Evolutionary conservation across 2,797 vertebrate species (phyloP).

Genomic region (Pangasius djambal): DNA sequence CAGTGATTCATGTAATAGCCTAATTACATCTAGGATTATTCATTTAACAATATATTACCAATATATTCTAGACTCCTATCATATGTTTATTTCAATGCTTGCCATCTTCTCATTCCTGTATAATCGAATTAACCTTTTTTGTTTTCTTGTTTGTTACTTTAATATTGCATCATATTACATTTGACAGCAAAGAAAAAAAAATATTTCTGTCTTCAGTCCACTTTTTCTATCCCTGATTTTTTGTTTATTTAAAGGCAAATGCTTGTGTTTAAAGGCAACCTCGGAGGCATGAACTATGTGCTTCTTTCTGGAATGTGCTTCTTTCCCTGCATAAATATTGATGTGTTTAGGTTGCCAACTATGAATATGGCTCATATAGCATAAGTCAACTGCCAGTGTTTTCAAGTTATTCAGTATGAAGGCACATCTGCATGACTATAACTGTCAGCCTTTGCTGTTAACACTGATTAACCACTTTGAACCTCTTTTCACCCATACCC

Average conservation of each 20-base stretch:
- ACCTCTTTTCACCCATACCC: slow-evolving; percentile 1
- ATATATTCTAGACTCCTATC: neutral
- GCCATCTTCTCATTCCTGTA: neutral
- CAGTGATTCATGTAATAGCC: neutral
- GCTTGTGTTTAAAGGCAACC: neutral
- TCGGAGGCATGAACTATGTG: neutral
- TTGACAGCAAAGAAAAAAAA: neutral
- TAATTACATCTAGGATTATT: neutral
- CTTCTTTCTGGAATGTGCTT: neutral
- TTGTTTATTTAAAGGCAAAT: neutral
- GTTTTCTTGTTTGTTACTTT: too few relatives aligned
- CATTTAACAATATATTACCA: neutral
- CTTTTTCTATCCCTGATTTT: neutral
- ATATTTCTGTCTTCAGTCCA: neutral
- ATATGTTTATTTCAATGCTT: neutral
- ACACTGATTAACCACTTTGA: slow-evolving; percentile 10
- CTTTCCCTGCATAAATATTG: neutral
- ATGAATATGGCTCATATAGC: neutral
- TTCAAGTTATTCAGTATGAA: neutral
- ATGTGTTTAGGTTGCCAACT: neutral
- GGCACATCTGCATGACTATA: slow-evolving; percentile 19
- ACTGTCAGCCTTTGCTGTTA: slow-evolving; percentile 23
- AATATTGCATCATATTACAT: neutral
- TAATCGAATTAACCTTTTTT: neutral
- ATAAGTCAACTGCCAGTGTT: neutral